These are phyloP conservation scores for Mormyrus iriodes DNA, from an alignment of 2,113 vertebrate species.

Conservation along the genomic window DNA sequence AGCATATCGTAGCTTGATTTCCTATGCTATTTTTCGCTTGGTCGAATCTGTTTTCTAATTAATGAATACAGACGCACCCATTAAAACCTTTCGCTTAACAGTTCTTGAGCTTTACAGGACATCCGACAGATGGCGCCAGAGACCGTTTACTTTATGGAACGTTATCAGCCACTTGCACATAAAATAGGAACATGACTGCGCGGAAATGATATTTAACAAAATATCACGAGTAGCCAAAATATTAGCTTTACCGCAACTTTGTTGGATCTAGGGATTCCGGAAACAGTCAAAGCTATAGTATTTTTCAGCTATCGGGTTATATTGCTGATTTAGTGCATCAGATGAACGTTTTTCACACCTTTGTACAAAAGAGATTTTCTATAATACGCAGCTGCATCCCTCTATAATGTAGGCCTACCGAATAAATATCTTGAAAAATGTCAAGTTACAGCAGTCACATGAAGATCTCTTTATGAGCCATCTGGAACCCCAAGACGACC, in stretches of 20 bases:
- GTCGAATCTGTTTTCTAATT: neutral
- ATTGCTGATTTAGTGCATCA: neutral
- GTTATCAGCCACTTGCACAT: neutral
- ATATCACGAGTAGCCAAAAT: neutral
- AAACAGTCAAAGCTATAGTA: neutral
- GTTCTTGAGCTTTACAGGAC: neutral
- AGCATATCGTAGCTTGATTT: neutral
- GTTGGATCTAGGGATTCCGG: neutral
- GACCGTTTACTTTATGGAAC: neutral
- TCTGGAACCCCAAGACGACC: too few relatives aligned
- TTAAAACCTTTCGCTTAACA: neutral
- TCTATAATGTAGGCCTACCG: neutral
- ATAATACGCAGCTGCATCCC: neutral
- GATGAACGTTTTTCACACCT: neutral
- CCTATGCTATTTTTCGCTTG: neutral
- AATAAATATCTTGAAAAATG: neutral
- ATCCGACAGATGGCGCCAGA: neutral
- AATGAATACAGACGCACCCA: neutral
- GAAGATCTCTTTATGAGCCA: neutral
- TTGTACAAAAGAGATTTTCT: neutral
- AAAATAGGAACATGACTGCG: neutral
- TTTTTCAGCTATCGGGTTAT: neutral
- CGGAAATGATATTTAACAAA: neutral
- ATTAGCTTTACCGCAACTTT: neutral
- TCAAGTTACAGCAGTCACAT: neutral